These are phyloP conservation scores for Panthera uncia DNA, from an alignment of 2,113 vertebrate species.

Conservation along the genomic window DNA sequence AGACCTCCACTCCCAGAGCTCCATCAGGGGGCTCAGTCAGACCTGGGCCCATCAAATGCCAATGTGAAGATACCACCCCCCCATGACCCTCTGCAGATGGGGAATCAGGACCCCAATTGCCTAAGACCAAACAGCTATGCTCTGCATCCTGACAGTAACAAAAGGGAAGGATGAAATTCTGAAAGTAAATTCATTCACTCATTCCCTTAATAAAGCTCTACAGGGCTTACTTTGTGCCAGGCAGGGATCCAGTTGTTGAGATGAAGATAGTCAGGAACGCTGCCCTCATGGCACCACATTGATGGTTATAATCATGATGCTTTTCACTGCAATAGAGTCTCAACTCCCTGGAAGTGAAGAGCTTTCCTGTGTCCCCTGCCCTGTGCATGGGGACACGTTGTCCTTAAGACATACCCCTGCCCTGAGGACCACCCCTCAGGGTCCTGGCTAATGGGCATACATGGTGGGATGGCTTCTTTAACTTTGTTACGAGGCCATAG, in stretches of 20 bases:
- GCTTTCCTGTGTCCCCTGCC: neutral
- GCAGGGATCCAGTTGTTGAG: neutral
- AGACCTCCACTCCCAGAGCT: neutral
- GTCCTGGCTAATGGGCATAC: neutral
- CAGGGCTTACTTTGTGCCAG: neutral
- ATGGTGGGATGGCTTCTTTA: neutral
- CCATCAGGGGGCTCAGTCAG: neutral
- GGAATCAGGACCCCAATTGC: neutral
- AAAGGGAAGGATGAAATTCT: neutral
- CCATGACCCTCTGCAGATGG: neutral
- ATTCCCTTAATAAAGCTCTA: neutral
- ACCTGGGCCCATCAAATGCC: neutral
- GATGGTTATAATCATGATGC: neutral
- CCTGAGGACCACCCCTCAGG: neutral
- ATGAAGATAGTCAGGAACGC: neutral
- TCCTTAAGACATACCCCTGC: neutral
- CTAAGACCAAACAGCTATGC: neutral
- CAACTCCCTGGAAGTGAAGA: neutral
- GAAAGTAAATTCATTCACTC: neutral
- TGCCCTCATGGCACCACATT: neutral
- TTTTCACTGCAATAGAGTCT: neutral
- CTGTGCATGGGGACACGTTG: neutral
- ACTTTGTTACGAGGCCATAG: neutral
- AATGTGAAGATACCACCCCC: neutral
- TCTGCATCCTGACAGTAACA: neutral